Base-by-base conservation (phyloP, 2,113 vertebrate species). In the Speoplatyrhinus poulsoni region DNA sequence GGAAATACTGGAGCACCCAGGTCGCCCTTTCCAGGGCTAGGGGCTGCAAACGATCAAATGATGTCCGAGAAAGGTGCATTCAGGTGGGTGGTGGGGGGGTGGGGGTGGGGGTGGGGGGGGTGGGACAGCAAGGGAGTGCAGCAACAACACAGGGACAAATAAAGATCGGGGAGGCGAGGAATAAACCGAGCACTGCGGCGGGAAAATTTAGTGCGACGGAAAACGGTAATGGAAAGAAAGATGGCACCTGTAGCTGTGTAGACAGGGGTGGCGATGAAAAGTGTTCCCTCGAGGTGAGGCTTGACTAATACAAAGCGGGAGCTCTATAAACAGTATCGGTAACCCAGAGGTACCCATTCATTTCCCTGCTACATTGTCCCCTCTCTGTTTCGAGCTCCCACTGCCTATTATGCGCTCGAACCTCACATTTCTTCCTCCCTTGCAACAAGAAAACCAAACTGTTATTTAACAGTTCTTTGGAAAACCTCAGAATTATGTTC, bases 221-320 rank as follows among this genome's bases (percentile, higher is more conserved):
- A 75, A 59, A 33, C 60, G 65, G 80, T 83, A 85, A 86, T 85
- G 53, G 16, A 71, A 81, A 82, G 75, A 88, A 87, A 88, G 81
- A 88, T 76, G 75, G 83, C 57, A 57, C 64, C 57, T 68, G 76
- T 58, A 82, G 81, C 80, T 67, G 58, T 2, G 48, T 58, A 79
- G 61, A 75, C 76, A 76, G 70, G 63, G 60, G 54, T 65, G 60
- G 60, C 65, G 73, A 65, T 62, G 78, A 79, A 72, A 69, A 75
- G 76, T 67, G 65, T 67, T 77, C 75, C 78, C 75, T 19, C 0
- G 26, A 80, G 78, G 85, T 68, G 10, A 76, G 77, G 73, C 59
- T 80, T 74, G 85, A 89, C 78, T 77, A 85, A 86, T 73, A 82
- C 73, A 76, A 64, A 80, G 71, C 55, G 63, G 66, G 70, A 79